Evolutionary conservation across 2,888 invertebrate genomes (phyloP), one percentile per base, ranked within the genome.

Genomic region (Hirtodrosophila histrioides): DNA sequence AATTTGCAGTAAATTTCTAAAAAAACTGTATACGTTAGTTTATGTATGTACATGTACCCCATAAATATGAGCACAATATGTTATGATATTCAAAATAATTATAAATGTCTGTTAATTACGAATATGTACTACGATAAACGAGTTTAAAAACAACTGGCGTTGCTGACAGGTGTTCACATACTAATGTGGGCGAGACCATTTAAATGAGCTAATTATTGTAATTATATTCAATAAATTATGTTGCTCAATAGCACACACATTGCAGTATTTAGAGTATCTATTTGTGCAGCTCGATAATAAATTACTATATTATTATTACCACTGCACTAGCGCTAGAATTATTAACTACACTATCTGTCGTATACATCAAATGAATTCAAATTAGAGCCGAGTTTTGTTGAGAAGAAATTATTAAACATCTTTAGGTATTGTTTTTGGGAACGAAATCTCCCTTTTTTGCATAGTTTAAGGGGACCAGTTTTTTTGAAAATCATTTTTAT

Each of bases 1-100:
- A 94, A 93, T 89, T 93, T 95, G 84, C 95, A 95, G 82, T 95
- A 95, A 94, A 77, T 57, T 12, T 8, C 6, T 8, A 3, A 66
- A 27, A 27, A 27, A 17, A 10, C 8, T 51, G 4, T 17, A 7
- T n/a, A 17, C 17, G 50, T 31, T 27, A 27, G 5, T 31, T 31
- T 9, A 31, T 31, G 5, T 31, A n/a, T n/a, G 5, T 31, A 4
- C 2, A 31, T 31, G 4, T n/a, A 27, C 29, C 17, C 17, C 41
- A 46, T 44, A 36, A 50, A 41, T 24, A 10, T 50, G 29, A 24
- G 31, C 0, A 10, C 9, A 56, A 12, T 31, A 36, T 45, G 6
- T 33, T 29, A 43, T 48, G 35, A 40, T 70, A 17, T 37, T 24
- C 29, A 40, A 44, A 44, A 33, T 46, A 36, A 39, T 45, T 37